These are phyloP conservation scores for Merodon equestris DNA, from an alignment of 2,888 invertebrate species.

Conservation along the genomic window DNA sequence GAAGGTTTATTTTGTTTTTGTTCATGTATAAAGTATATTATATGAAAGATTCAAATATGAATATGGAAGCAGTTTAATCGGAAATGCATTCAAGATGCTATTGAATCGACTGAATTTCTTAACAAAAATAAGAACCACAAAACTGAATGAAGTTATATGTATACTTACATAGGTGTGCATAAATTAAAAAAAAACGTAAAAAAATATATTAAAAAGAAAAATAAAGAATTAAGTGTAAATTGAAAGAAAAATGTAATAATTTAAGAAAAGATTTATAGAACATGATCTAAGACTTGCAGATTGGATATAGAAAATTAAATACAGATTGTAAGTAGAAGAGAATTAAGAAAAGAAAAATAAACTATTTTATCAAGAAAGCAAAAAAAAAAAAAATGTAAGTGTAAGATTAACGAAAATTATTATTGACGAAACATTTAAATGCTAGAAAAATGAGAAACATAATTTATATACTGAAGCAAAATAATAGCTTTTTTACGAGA, in stretches of 20 bases:
- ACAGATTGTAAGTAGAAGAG: conserved; percentile 9
- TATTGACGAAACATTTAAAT: conserved; percentile 1
- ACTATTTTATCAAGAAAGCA: conserved; percentile 57
- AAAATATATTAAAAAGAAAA: conserved; percentile 1
- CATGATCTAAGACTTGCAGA: too few relatives aligned
- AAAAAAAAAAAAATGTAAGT: neutral
- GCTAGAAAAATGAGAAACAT: too few relatives aligned
- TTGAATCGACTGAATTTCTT: conserved; percentile 58
- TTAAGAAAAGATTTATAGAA: too few relatives aligned
- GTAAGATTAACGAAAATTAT: conserved; percentile 11
- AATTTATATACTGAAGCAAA: conserved; percentile 53
- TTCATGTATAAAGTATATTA: neutral
- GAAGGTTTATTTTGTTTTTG: neutral
- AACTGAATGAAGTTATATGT: conserved; percentile 10
- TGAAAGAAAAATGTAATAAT: too few relatives aligned
- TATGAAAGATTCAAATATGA: conserved; percentile 3
- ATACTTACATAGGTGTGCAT: too few relatives aligned
- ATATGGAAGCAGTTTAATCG: conserved; percentile 15
- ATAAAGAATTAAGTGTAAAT: neutral
- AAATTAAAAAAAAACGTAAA: neutral
- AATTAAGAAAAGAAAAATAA: conserved; percentile 30
- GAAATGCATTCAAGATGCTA: conserved; percentile 38
- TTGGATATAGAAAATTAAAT: too few relatives aligned
- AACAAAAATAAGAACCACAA: conserved; percentile 12
- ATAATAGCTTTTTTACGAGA: conserved; percentile 62